Conservation (phyloP, 2,113 vertebrate genomes). For the Apeltes quadracus region DNA sequence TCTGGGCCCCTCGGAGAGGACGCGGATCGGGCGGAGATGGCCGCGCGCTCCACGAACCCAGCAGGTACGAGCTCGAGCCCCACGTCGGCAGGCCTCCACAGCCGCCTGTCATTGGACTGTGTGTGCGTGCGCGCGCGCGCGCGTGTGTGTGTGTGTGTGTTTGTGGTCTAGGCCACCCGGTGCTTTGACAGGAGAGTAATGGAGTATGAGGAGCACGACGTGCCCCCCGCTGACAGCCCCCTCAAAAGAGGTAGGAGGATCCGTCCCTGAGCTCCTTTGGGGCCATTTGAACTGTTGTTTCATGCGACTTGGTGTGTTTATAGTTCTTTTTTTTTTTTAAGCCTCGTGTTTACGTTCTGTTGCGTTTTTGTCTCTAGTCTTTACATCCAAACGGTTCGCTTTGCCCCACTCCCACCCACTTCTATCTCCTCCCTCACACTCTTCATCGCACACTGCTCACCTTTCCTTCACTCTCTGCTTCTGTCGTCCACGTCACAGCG, state of each 20-base stretch:
- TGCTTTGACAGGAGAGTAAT: slow-evolving; percentile 71
- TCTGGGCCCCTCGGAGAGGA: slow-evolving; percentile 31
- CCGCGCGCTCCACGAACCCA: slow-evolving; percentile 69
- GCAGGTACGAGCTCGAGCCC: slow-evolving; percentile 50
- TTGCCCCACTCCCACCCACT: slow-evolving; percentile 8
- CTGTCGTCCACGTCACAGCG: neutral
- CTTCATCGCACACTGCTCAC: slow-evolving; percentile 3
- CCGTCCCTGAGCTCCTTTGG: neutral
- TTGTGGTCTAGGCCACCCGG: slow-evolving; percentile 35
- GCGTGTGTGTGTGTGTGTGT: slow-evolving; percentile 1
- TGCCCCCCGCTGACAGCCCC: slow-evolving; percentile 55
- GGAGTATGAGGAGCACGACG: slow-evolving; percentile 78
- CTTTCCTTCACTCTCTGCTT: slow-evolving; percentile 11
- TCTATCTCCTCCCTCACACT: neutral
- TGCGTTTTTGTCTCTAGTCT: neutral
- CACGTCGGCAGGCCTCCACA: neutral
- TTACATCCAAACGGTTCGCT: neutral
- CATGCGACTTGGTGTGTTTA: neutral
- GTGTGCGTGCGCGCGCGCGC: slow-evolving; percentile 10
- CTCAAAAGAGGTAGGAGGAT: slow-evolving; percentile 71
- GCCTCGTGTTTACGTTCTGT: neutral
- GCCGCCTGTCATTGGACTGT: neutral
- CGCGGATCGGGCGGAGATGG: slow-evolving; percentile 56
- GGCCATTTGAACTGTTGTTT: neutral
- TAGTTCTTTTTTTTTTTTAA: neutral